Percentiles rank a stretch among this genome's conserved stretches.
Conservation (phyloP, 1,140 invertebrate species). For the Sipha flava region DNA sequence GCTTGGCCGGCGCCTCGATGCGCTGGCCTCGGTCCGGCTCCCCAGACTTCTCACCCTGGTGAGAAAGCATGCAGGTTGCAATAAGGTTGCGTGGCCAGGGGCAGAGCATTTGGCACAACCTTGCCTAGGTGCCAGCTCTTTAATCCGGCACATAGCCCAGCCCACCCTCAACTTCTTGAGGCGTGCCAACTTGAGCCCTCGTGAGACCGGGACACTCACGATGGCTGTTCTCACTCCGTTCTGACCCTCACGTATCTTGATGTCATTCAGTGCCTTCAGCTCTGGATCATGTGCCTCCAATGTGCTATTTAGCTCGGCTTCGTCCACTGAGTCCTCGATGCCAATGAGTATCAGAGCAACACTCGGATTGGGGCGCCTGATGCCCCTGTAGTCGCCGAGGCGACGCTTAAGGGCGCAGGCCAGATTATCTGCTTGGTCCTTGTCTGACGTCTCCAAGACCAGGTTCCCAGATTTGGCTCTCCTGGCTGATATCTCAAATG, state of each 20-base stretch:
- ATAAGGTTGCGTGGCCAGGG: not conserved
- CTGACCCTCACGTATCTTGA: not conserved
- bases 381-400: not conserved
- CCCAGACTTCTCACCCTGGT: not conserved
- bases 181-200: not conserved
- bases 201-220: not conserved
- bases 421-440: not conserved
- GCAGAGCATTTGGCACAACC: not conserved
- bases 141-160: not conserved
- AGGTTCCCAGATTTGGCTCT: not conserved
- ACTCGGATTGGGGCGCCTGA: not conserved
- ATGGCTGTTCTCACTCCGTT: not conserved
- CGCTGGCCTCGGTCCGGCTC: not conserved
- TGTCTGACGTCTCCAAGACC: not conserved
- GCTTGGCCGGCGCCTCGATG: not conserved
- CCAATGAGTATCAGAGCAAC: not conserved
- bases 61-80: not conserved
- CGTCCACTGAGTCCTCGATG: not conserved
- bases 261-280: too few species aligned
- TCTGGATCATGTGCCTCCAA: not conserved
- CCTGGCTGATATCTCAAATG: not conserved
- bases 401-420: not conserved
- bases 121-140: not conserved
- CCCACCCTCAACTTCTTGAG: not conserved
- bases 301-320: not conserved